Evolutionary conservation across 1,140 invertebrate genomes (phyloP).

Genomic region (Pogonomyrmex californicus): DNA sequence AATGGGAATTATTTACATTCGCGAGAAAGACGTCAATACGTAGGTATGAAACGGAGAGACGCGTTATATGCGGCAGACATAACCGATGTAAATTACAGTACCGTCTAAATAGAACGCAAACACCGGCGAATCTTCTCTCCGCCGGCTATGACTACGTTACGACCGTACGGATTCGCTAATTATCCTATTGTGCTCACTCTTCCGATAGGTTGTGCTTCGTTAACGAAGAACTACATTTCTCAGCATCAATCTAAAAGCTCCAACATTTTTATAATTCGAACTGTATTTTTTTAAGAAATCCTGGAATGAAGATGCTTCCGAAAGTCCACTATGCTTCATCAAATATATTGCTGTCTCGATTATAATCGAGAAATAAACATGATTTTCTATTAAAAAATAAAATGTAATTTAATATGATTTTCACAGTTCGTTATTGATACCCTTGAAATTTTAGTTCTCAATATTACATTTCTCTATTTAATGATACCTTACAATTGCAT

Average conservation of each 20-base stretch:
- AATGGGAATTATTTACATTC: constrained; percentile 59
- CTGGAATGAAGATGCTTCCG: not conserved
- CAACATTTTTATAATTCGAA: not conserved
- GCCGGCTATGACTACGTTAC: constrained; percentile 50
- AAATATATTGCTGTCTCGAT: not conserved
- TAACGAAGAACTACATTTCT: not conserved
- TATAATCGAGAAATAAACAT: not conserved
- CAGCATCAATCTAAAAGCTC: constrained; percentile 8
- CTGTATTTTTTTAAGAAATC: not conserved
- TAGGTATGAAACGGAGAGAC: not conserved
- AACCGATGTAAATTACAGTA: constrained; percentile 56
- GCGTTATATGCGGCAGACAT: constrained; percentile 31
- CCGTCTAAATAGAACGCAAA: constrained; percentile 56
- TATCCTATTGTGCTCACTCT: constrained; percentile 43
- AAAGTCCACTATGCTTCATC: not conserved
- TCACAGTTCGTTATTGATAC: not conserved
- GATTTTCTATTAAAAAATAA: not conserved
- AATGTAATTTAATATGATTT: not conserved
- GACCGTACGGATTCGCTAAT: constrained; percentile 45
- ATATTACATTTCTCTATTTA: not conserved
- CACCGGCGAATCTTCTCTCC: constrained; percentile 44
- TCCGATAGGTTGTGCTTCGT: constrained; percentile 37
- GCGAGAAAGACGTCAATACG: constrained; percentile 59
- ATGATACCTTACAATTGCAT: not conserved
- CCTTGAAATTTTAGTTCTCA: not conserved